Conservation (phyloP, 2,797 vertebrate genomes). For the Bovichtus variegatus region DNA sequence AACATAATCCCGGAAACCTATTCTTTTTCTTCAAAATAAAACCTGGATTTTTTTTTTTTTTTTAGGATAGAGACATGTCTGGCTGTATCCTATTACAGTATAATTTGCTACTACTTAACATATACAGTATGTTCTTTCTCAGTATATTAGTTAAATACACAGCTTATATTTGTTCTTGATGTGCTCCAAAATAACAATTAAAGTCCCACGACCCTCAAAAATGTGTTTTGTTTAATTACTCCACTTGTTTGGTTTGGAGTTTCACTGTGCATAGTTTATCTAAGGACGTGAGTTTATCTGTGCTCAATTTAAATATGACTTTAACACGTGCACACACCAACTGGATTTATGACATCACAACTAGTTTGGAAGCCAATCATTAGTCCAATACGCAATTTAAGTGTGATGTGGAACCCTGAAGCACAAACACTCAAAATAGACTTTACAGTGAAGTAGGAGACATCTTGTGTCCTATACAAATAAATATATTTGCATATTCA, state of each 20-base stretch:
- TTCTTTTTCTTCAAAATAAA: constrained; percentile 22
- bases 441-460: background rate
- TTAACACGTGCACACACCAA: background rate
- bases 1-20: background rate
- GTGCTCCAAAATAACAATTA: too few species aligned
- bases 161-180: too few species aligned
- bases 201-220: too few species aligned
- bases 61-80: background rate
- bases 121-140: background rate
- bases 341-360: background rate
- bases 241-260: too few species aligned
- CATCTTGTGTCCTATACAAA: background rate
- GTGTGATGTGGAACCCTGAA: background rate
- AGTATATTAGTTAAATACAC: background rate
- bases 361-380: background rate
- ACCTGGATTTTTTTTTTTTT: background rate
- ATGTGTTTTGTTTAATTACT: too few species aligned
- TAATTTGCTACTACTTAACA: background rate
- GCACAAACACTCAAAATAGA: background rate
- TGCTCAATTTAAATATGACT: background rate
- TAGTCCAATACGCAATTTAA: too few species aligned
- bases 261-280: background rate
- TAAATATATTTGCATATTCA: too few species aligned
- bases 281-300: background rate
- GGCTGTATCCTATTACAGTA: background rate